Conservation (phyloP, 2,888 invertebrate genomes). For the Andricus quercusramuli region DNA sequence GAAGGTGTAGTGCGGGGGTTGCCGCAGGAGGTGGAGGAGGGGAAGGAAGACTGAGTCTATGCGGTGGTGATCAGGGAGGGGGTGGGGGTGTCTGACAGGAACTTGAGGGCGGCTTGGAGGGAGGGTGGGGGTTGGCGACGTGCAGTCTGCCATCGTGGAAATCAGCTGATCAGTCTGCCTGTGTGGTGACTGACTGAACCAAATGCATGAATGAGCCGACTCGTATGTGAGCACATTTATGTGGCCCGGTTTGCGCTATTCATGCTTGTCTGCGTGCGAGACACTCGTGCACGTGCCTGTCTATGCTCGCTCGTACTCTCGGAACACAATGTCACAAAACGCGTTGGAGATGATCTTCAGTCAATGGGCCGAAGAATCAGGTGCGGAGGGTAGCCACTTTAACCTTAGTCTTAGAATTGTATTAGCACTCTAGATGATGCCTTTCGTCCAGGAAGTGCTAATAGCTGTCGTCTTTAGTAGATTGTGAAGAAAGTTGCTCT, state of each 20-base stretch:
- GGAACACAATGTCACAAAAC: neutral
- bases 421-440: neutral
- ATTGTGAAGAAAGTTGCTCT: neutral
- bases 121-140: constrained; percentile 72
- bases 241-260: constrained; percentile 8
- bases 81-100: constrained; percentile 50
- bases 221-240: constrained; percentile 42
- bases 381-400: neutral
- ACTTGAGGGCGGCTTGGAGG: constrained; percentile 52
- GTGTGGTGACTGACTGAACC: constrained; percentile 65
- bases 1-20: constrained; percentile 49
- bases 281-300: neutral
- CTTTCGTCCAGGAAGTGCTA: neutral
- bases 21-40: constrained; percentile 44
- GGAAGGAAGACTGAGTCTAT: constrained; percentile 46
- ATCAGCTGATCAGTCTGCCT: constrained; percentile 66
- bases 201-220: constrained; percentile 69
- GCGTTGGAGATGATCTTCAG: neutral
- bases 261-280: neutral
- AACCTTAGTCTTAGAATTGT: neutral
- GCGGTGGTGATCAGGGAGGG: constrained; percentile 41
- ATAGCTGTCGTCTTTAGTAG: neutral
- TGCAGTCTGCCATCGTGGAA: constrained; percentile 71
- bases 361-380: neutral
- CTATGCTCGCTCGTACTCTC: neutral